These are phyloP conservation scores for Cephalotes varians DNA, from an alignment of 2,888 invertebrate species.

Conservation along the genomic window DNA sequence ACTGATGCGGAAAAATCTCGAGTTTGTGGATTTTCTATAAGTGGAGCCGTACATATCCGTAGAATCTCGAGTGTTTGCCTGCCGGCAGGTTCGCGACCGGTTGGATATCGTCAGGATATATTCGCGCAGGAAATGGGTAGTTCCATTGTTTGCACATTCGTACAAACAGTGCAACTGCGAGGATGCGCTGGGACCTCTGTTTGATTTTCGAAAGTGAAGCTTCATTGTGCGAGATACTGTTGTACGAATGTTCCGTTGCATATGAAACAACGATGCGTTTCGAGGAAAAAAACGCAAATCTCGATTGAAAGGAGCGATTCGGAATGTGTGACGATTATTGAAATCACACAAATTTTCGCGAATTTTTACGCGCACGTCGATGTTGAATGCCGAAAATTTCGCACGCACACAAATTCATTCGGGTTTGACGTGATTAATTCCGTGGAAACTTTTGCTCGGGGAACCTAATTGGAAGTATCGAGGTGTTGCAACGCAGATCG, in stretches of 20 bases:
- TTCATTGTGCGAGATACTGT: slow-evolving; percentile 68
- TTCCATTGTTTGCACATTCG: slow-evolving; percentile 80
- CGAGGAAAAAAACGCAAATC: slow-evolving; percentile 12
- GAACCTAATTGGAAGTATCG: slow-evolving; percentile 38
- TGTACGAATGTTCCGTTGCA: slow-evolving; percentile 44
- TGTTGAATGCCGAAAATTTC: slow-evolving; percentile 15
- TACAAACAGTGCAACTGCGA: slow-evolving; percentile 79
- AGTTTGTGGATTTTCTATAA: slow-evolving; percentile 45
- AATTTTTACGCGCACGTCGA: neutral
- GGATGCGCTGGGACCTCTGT: slow-evolving; percentile 77
- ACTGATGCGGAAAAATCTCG: slow-evolving; percentile 22
- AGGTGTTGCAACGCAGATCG: slow-evolving; percentile 44
- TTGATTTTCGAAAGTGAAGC: slow-evolving; percentile 83
- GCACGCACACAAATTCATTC: neutral
- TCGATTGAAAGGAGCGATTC: neutral
- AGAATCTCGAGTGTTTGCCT: slow-evolving; percentile 70
- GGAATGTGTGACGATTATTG: neutral
- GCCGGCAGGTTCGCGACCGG: slow-evolving; percentile 77
- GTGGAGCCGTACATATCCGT: slow-evolving; percentile 47
- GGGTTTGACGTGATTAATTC: slow-evolving; percentile 41
- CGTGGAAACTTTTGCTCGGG: slow-evolving; percentile 36
- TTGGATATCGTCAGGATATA: slow-evolving; percentile 79
- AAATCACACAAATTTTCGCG: slow-evolving; percentile 1
- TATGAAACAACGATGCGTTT: slow-evolving; percentile 48
- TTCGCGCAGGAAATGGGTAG: slow-evolving; percentile 78